Percentiles rank a stretch among this genome's conserved stretches.
Conservation (phyloP, 2,797 vertebrate species). For the Anableps anableps region DNA sequence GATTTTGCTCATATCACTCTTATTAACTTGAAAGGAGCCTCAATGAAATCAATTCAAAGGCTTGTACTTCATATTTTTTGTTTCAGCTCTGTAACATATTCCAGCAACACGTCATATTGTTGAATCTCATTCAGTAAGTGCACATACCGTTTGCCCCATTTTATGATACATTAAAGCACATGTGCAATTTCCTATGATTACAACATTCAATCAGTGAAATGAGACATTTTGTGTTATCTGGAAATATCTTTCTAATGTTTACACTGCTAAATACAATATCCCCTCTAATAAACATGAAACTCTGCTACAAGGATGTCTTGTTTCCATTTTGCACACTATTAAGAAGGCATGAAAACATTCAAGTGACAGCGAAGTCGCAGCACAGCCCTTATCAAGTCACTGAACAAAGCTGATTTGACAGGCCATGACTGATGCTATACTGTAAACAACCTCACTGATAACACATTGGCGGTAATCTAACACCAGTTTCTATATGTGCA, state of each 20-base stretch:
- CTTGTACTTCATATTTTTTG: not conserved
- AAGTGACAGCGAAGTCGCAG: not conserved
- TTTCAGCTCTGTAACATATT: not conserved
- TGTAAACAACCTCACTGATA: conserved; percentile 25
- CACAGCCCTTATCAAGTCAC: conserved; percentile 7
- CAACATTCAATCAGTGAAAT: not conserved
- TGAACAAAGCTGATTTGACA: conserved; percentile 4
- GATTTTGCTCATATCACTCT: not conserved
- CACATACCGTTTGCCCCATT: not conserved
- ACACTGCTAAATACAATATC: not conserved
- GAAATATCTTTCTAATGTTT: not conserved
- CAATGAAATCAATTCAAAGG: not conserved
- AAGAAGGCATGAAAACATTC: not conserved
- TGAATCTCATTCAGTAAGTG: not conserved
- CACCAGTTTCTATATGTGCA: conserved; percentile 33
- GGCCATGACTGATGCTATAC: conserved; percentile 30
- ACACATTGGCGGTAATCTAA: conserved; percentile 34
- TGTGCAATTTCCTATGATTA: not conserved
- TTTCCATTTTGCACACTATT: not conserved
- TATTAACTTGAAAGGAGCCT: not conserved
- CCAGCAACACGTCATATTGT: not conserved
- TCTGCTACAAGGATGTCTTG: not conserved
- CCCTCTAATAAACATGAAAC: not conserved
- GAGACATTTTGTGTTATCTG: not conserved
- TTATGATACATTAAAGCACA: not conserved